phyloP scores from a whole-genome alignment of 2,888 invertebrate genomes.

The Cistogaster globosa region DNA sequence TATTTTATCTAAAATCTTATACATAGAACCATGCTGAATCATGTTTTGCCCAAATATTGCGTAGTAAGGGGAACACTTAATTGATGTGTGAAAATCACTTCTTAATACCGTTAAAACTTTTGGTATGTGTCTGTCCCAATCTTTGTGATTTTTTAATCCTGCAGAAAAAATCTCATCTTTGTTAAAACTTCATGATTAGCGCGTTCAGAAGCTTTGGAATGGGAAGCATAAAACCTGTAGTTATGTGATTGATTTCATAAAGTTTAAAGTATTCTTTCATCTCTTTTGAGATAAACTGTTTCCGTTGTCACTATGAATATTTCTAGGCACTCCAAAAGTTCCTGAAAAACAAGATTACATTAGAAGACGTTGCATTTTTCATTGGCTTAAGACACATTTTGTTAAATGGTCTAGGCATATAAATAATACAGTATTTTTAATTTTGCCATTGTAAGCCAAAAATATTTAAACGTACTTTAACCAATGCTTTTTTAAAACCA shows the following conservation, averaged over 20 bases:
- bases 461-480: not conserved
- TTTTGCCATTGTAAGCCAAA: not conserved
- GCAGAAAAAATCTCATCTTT: no score
- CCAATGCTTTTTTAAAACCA: not conserved
- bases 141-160: no score
- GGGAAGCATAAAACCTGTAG: not conserved
- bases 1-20: not conserved
- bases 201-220: no score
- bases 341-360: not conserved
- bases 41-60: not conserved
- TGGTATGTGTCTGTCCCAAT: no score
- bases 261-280: not conserved
- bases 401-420: not conserved
- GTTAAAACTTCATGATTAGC: no score
- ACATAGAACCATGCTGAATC: not conserved
- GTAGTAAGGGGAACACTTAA: constrained; percentile 1
- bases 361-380: no score
- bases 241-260: not conserved
- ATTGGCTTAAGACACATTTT: not conserved
- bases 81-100: constrained; percentile 3
- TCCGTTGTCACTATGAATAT: not conserved
- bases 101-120: not conserved
- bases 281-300: not conserved
- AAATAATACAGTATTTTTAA: not conserved
- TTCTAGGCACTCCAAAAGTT: not conserved